Conservation (phyloP, 1,140 invertebrate genomes). For the Drosophila nigrodunni region DNA sequence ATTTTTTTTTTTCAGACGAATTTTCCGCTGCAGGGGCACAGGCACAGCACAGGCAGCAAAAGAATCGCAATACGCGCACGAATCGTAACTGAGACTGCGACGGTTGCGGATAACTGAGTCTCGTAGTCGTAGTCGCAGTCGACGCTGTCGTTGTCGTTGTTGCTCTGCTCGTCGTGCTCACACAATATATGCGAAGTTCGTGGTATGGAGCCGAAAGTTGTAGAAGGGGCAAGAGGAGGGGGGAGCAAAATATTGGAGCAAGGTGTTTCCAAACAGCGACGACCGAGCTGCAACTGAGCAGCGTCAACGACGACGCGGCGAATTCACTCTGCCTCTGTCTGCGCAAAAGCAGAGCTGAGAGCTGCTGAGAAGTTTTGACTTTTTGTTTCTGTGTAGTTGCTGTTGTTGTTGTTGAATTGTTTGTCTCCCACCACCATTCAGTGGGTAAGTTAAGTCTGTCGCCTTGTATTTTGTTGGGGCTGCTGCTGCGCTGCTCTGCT, state of each 20-base stretch:
- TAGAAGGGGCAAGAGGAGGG: slow-evolving; percentile 20
- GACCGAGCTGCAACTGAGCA: slow-evolving; percentile 45
- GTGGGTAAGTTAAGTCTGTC: slow-evolving; percentile 62
- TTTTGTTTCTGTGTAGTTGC: slow-evolving; percentile 30
- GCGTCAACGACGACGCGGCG: slow-evolving; percentile 51
- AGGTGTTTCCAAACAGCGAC: slow-evolving; percentile 77
- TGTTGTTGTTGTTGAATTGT: slow-evolving; percentile 40
- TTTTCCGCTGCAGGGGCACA: slow-evolving; percentile 67
- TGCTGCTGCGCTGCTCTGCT: slow-evolving; percentile 31
- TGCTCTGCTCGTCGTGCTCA: slow-evolving; percentile 32
- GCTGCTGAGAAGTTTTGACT: slow-evolving; percentile 36
- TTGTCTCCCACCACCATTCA: slow-evolving; percentile 65
- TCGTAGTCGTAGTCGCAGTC: slow-evolving; percentile 28
- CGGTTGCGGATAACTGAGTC: slow-evolving; percentile 27
- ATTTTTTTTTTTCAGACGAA: slow-evolving; percentile 71
- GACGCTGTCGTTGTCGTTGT: slow-evolving; percentile 27
- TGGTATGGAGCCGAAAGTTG: slow-evolving; percentile 11
- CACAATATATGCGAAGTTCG: slow-evolving; percentile 17
- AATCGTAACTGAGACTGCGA: slow-evolving; percentile 73
- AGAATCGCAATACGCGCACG: slow-evolving; percentile 69
- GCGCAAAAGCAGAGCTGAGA: slow-evolving; percentile 70
- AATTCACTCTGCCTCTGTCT: slow-evolving; percentile 61
- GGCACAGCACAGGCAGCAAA: slow-evolving; percentile 44
- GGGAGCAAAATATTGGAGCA: slow-evolving; percentile 74
- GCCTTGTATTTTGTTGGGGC: slow-evolving; percentile 60